phyloP scores from a whole-genome alignment of 35 echinoderm and acorn worm genomes.

The Lytechinus pictus region DNA sequence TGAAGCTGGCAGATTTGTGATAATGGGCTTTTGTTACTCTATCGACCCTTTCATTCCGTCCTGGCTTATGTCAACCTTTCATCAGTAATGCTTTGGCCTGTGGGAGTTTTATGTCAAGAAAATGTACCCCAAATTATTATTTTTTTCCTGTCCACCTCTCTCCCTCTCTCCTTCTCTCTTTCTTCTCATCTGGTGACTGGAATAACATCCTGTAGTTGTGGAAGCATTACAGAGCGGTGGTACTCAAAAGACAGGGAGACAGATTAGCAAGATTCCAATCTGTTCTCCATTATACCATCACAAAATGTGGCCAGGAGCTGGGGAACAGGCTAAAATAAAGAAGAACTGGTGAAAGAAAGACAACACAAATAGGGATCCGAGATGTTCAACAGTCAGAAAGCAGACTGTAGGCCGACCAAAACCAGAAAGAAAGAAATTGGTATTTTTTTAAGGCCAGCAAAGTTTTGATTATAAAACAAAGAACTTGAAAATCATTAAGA shows the following conservation, averaged over 20 bases:
- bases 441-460: background rate
- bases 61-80: slow-evolving; percentile 21
- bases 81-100: slow-evolving; percentile 29
- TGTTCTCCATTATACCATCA: background rate
- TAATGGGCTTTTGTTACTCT: slow-evolving; percentile 13
- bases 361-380: background rate
- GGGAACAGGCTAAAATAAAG: background rate
- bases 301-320: background rate
- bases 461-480: background rate
- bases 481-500: background rate
- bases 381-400: background rate
- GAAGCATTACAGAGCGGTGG: background rate
- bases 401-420: background rate
- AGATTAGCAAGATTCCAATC: slow-evolving; percentile 35
- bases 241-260: background rate
- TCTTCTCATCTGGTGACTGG: slow-evolving; percentile 3
- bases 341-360: slow-evolving; percentile 11
- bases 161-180: background rate
- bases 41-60: slow-evolving; percentile 19
- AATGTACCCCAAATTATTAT: slow-evolving; percentile 15
- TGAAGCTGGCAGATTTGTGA: background rate
- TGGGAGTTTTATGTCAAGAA: background rate
- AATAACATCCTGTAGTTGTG: slow-evolving; percentile 30
- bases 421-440: no score
- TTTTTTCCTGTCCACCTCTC: background rate